Percentiles rank a stretch among this genome's conserved stretches.
These are phyloP conservation scores for Pangasianodon gigas DNA, from an alignment of 2,113 vertebrate species.

Conservation along the genomic window DNA sequence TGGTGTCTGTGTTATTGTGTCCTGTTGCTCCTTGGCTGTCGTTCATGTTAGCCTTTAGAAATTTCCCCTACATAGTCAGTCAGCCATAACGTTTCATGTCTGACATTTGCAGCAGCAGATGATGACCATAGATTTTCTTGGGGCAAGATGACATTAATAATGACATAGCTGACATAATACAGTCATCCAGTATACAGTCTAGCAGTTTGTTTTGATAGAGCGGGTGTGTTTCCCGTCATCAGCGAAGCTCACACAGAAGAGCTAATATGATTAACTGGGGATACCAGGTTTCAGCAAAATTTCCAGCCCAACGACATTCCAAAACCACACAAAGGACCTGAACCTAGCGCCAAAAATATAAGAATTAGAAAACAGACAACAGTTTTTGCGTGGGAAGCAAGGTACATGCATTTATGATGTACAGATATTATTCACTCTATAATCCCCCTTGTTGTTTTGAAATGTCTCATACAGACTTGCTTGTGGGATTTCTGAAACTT, in stretches of 20 bases:
- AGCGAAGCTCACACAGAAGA: background rate
- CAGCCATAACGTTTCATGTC: background rate
- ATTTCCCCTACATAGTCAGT: background rate
- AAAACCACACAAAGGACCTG: background rate
- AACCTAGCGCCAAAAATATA: background rate
- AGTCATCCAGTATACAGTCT: background rate
- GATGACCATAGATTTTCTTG: background rate
- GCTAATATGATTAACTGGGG: background rate
- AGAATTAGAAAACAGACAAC: background rate
- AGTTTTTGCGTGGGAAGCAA: background rate
- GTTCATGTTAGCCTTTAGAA: background rate
- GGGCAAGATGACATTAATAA: background rate
- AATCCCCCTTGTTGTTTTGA: background rate
- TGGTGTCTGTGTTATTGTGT: constrained; percentile 8
- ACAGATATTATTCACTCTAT: background rate
- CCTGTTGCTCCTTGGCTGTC: constrained; percentile 1
- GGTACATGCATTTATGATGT: background rate
- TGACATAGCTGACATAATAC: background rate
- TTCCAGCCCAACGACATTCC: background rate
- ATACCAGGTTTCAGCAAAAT: background rate
- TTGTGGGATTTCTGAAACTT: background rate
- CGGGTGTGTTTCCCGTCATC: background rate
- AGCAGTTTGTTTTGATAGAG: background rate
- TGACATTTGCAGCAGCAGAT: background rate
- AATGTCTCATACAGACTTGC: background rate